Evolutionary conservation across 2,888 invertebrate genomes (phyloP).

Genomic region (Microctonus brassicae): DNA sequence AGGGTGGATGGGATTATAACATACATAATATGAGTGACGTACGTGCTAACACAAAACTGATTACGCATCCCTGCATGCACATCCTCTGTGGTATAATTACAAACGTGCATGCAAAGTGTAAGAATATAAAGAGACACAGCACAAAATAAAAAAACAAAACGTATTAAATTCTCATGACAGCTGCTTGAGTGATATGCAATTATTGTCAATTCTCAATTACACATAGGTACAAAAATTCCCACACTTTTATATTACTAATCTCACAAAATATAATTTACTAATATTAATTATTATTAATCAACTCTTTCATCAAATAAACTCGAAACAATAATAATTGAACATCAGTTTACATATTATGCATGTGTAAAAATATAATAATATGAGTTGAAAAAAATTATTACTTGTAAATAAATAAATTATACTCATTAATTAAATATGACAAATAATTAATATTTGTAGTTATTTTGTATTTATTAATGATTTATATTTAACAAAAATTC

Average conservation of each 20-base stretch:
- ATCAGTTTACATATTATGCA: not conserved
- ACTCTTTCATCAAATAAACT: not conserved
- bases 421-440: no score
- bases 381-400: no score
- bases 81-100: slow-evolving; percentile 8
- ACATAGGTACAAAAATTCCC: slow-evolving; percentile 11
- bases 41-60: no score
- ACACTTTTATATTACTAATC: not conserved
- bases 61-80: not conserved
- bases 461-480: not conserved
- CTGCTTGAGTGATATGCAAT: slow-evolving; percentile 27
- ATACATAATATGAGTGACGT: not conserved
- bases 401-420: not conserved
- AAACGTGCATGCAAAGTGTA: not conserved
- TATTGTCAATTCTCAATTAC: not conserved
- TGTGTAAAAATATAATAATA: not conserved
- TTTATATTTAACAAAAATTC: not conserved
- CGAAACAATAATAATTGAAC: not conserved
- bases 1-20: not conserved
- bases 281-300: not conserved
- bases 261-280: no score
- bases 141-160: not conserved
- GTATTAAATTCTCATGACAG: slow-evolving; percentile 1
- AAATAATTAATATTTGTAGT: no score
- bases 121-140: not conserved